Evolutionary conservation across 2,888 invertebrate genomes (phyloP).

Genomic region (Anticlea derivata): DNA sequence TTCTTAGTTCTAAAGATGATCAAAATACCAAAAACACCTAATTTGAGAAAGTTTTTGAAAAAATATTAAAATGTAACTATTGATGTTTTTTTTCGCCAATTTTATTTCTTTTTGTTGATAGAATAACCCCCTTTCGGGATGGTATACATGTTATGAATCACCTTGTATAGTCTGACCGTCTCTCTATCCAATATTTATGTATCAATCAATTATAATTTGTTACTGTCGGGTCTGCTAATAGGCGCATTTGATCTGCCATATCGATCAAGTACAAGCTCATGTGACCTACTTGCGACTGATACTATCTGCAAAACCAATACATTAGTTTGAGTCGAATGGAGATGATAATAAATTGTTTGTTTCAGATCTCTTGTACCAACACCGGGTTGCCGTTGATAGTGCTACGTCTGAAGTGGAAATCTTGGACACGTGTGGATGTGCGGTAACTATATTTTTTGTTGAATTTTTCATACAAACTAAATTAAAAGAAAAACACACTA

Average conservation of each 20-base stretch:
- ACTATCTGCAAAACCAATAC: conserved; percentile 54
- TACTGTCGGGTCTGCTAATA: conserved; percentile 34
- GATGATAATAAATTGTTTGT: conserved; percentile 37
- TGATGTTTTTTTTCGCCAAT: no score
- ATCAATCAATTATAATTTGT: conserved; percentile 37
- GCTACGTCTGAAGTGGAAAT: conserved; percentile 90
- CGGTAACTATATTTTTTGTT: conserved; percentile 80
- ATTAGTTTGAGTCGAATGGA: conserved; percentile 42
- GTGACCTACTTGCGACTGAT: conserved; percentile 64
- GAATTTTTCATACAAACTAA: no score
- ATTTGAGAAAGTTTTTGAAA: no score
- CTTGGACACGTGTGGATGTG: conserved; percentile 90
- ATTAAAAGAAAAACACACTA: no score
- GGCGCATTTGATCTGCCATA: conserved; percentile 48
- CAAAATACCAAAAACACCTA: no score
- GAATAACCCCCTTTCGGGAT: no score
- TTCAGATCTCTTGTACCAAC: conserved; percentile 90
- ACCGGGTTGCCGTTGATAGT: conserved; percentile 90
- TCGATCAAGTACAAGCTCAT: conserved; percentile 42
- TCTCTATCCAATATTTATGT: conserved; percentile 28
- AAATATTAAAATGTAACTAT: no score
- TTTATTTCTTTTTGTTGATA: no score
- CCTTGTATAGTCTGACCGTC: conserved; percentile 7
- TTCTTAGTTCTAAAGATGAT: no score
- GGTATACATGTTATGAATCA: no score